These are phyloP conservation scores for Paracanthobrama guichenoti DNA, from an alignment of 2,113 vertebrate species.

Conservation along the genomic window DNA sequence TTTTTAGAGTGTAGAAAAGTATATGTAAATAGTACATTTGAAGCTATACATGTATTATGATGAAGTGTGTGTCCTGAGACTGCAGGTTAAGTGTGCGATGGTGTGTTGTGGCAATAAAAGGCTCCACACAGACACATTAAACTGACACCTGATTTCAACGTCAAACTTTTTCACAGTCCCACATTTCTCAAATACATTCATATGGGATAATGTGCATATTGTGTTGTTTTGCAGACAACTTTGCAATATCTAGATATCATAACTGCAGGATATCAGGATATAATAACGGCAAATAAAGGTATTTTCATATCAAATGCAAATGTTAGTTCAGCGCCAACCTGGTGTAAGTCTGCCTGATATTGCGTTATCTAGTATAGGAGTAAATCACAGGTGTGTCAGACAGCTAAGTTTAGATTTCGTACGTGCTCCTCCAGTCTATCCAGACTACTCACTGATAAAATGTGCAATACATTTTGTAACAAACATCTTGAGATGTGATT, in stretches of 20 bases:
- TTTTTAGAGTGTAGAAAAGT: not conserved
- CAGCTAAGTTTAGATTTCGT: not conserved
- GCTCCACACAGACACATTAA: not conserved
- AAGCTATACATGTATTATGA: not conserved
- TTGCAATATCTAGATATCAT: not conserved
- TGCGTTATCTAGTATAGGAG: not conserved
- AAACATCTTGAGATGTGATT: not conserved
- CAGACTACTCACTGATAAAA: not conserved
- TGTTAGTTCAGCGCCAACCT: not conserved
- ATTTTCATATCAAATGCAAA: not conserved
- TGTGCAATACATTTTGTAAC: not conserved
- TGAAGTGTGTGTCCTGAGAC: not conserved
- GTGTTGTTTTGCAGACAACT: not conserved
- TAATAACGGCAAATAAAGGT: not conserved
- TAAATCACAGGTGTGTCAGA: slow-evolving; percentile 7
- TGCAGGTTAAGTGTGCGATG: not conserved
- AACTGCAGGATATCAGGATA: not conserved
- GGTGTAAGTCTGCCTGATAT: not conserved
- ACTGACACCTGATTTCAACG: not conserved
- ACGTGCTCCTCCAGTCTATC: not conserved
- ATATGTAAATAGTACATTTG: not conserved
- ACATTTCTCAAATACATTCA: not conserved
- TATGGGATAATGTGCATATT: not conserved
- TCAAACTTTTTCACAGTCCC: not conserved
- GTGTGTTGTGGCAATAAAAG: slow-evolving; percentile 22